Base-by-base conservation (phyloP, 2,113 vertebrate genomes). In the Dissostichus mawsoni region DNA sequence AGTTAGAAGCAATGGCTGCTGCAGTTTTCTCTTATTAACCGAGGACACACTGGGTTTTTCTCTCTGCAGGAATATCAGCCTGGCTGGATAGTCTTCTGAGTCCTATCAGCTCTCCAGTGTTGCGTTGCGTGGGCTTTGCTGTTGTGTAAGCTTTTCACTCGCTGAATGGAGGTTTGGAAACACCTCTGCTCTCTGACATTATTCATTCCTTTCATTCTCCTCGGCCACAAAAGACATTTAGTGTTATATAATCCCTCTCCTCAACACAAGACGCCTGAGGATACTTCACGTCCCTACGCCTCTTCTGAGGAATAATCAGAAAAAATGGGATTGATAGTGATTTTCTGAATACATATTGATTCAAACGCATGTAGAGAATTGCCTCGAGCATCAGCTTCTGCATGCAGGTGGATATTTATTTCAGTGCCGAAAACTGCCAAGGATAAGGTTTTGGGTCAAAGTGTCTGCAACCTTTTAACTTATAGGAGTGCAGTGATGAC, bases 141-240 rank as follows among this genome's bases (percentile, higher is more conserved):
- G 76, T 83, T 85, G 80, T 78, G 47, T 85, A 81, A 85, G 80
- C 76, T 65, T 74, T 83, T 75, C 65, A 59, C 73, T 70, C 12
- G 5, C 51, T 84, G 64, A 84, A 87, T 71, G 65, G 64, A 80
- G 50, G 53, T 76, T 89, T 69, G 65, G 69, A 85, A 82, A 82
- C 78, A 87, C 84, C 72, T 85, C 67, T 83, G 82, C 85, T 83
- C 83, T 63, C 74, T 78, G 67, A 70, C 83, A 79, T 79, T 64
- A 47, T 68, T 59, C 74, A 67, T 74, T 69, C 53, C 69, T 44
- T 70, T 53, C 74, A 64, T 81, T 85, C 74, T 81, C 70, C 63
- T 81, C 41, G 10, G 74, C 69, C 63, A 78, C 77, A 78, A 81
- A 80, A 78, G 57, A 78, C 55, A 69, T 64, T 62, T 50, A 50